phyloP scores from a whole-genome alignment of 2,113 vertebrate species.

The Catagonus wagneri region DNA sequence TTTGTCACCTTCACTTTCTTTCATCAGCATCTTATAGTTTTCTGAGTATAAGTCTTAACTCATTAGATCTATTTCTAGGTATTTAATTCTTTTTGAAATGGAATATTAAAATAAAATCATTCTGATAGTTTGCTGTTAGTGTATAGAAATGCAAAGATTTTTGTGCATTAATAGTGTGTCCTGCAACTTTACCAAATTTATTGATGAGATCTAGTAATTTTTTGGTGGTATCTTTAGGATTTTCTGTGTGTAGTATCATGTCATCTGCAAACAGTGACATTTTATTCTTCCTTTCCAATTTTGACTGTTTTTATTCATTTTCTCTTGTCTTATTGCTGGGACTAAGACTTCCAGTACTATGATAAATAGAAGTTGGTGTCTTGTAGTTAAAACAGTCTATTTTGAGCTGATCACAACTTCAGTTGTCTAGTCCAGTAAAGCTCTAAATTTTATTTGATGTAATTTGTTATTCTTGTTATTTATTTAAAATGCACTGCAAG shows the following conservation, averaged over 20 bases:
- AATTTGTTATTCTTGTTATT: neutral
- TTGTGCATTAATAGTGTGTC: neutral
- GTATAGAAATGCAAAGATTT: neutral
- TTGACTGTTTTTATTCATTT: neutral
- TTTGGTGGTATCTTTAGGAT: neutral
- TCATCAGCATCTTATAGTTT: neutral
- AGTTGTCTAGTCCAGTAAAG: neutral
- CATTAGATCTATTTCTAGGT: neutral
- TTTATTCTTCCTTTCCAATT: neutral
- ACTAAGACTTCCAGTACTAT: neutral
- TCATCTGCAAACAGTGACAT: neutral
- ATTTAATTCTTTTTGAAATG: neutral
- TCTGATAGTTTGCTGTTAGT: neutral
- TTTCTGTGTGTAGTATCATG: neutral
- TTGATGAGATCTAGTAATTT: neutral
- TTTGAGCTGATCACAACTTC: neutral
- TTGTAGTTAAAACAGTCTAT: neutral
- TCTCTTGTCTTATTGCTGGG: neutral
- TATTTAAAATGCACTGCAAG: neutral
- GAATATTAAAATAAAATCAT: neutral
- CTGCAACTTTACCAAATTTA: neutral
- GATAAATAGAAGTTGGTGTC: neutral
- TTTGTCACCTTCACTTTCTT: neutral
- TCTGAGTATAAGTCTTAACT: neutral
- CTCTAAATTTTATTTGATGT: neutral